phyloP scores from a whole-genome alignment of 2,888 invertebrate species.

The Glyphotaelius pellucidus region DNA sequence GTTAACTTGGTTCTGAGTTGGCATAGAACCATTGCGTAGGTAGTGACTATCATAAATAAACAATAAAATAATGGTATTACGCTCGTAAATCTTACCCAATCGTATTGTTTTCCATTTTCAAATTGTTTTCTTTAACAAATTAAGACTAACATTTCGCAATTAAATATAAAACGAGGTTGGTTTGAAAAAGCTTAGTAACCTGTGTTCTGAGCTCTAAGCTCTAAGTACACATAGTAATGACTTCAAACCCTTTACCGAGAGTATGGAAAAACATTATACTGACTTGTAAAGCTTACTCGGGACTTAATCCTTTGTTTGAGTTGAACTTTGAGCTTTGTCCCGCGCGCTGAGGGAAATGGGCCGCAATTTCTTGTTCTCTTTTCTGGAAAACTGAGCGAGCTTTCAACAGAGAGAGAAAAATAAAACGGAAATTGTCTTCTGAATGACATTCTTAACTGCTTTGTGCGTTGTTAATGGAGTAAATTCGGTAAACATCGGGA shows the following conservation, averaged over 20 bases:
- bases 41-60: no score
- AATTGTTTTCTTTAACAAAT: background rate
- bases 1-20: no score
- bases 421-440: conserved; percentile 15
- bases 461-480: background rate
- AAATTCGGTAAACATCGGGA: background rate
- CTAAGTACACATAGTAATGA: conserved; percentile 20
- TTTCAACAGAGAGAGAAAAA: background rate
- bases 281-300: conserved; percentile 4
- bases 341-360: conserved; percentile 42
- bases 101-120: no score
- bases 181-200: background rate
- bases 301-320: conserved; percentile 56
- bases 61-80: no score
- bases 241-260: conserved; percentile 2
- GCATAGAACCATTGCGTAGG: no score
- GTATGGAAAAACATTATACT: background rate
- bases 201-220: background rate
- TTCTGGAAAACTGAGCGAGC: background rate
- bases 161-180: background rate
- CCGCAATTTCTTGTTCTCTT: background rate
- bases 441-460: conserved; percentile 7
- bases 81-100: no score
- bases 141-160: background rate
- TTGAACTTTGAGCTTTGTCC: conserved; percentile 51